Percentiles rank a stretch among this genome's conserved stretches.
Evolutionary conservation across 2,113 vertebrate species (phyloP).

Genomic region (Triplophysa dalaica): DNA sequence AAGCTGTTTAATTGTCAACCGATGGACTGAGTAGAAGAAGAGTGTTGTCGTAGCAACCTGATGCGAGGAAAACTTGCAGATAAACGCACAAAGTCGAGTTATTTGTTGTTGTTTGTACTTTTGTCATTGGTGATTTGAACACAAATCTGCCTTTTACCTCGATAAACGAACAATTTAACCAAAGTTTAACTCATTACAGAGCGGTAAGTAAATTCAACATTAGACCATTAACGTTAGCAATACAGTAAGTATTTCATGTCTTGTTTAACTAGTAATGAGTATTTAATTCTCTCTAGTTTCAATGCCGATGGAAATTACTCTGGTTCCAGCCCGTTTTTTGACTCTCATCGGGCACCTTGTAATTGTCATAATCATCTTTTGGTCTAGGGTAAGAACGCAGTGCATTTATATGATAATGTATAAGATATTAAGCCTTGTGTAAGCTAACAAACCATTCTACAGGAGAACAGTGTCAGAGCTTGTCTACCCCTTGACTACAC

Average conservation of each 20-base stretch:
- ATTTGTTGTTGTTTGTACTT: neutral
- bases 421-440: neutral
- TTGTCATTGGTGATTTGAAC: neutral
- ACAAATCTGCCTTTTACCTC: neutral
- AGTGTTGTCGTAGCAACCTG: constrained; percentile 38
- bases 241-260: too few relatives aligned
- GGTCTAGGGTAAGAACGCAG: constrained; percentile 80
- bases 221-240: too few relatives aligned
- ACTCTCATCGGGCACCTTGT: constrained; percentile 84
- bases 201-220: neutral
- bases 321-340: constrained; percentile 85
- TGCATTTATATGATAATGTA: neutral
- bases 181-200: neutral
- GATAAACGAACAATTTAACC: neutral
- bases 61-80: neutral
- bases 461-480: constrained; percentile 85
- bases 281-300: neutral
- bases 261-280: neutral
- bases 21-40: constrained; percentile 6
- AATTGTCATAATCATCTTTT: constrained; percentile 88
- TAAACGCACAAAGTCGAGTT: neutral
- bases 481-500: constrained; percentile 81
- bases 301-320: constrained; percentile 78
- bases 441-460: neutral
- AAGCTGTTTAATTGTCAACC: neutral